Conservation (phyloP, 2,888 invertebrate genomes). For the Drosophila nigritarsus region DNA sequence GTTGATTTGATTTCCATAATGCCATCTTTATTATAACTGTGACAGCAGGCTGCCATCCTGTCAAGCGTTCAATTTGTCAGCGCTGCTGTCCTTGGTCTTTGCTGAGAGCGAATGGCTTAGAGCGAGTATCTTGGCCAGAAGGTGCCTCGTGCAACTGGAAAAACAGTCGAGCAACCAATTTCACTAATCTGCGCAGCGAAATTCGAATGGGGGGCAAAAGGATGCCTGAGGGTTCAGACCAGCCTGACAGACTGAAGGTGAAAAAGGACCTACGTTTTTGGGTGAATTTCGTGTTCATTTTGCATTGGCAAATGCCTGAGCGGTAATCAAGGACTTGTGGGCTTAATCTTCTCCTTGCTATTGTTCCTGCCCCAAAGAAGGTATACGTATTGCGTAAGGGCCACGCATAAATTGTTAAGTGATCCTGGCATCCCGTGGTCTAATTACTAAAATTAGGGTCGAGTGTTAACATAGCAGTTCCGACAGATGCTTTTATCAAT, state of each 20-base stretch:
- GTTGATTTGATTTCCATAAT: slow-evolving; percentile 2
- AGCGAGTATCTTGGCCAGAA: slow-evolving; percentile 45
- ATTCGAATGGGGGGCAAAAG: slow-evolving; percentile 2
- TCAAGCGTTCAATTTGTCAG: slow-evolving; percentile 37
- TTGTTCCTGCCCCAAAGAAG: slow-evolving; percentile 7
- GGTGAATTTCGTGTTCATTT: slow-evolving; percentile 36
- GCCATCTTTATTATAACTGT: not conserved
- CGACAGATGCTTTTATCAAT: slow-evolving; percentile 63
- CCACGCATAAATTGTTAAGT: slow-evolving; percentile 7
- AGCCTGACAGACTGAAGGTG: slow-evolving; percentile 19
- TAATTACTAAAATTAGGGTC: slow-evolving; percentile 37
- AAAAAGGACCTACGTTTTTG: slow-evolving; percentile 25
- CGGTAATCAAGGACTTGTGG: slow-evolving; percentile 31
- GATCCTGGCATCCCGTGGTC: not conserved
- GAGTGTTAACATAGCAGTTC: slow-evolving; percentile 17
- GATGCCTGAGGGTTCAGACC: not conserved
- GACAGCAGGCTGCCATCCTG: slow-evolving; percentile 4
- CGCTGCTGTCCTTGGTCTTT: slow-evolving; percentile 1
- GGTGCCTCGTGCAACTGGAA: slow-evolving; percentile 8
- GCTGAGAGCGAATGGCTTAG: slow-evolving; percentile 34
- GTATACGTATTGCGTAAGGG: slow-evolving; percentile 4
- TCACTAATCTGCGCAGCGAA: slow-evolving; percentile 62
- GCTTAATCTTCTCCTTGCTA: slow-evolving; percentile 36
- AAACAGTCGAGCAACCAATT: slow-evolving; percentile 48
- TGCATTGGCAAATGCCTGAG: slow-evolving; percentile 29